These are phyloP conservation scores for Pitangus sulphuratus DNA, from an alignment of 2,797 vertebrate genomes.

Conservation along the genomic window DNA sequence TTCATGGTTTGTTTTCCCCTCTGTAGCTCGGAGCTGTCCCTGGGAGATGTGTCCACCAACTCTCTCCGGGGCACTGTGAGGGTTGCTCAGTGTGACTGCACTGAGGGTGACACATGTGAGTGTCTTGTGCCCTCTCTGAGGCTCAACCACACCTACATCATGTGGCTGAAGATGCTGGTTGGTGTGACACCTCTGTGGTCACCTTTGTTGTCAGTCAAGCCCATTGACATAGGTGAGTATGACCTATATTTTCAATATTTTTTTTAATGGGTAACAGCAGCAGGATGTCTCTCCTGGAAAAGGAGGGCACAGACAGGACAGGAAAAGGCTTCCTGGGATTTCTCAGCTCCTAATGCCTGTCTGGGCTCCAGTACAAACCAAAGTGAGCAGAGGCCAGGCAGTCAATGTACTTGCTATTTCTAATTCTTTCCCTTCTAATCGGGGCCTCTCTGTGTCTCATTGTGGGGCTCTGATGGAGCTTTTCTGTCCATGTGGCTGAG, in stretches of 20 bases:
- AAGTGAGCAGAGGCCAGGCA: neutral
- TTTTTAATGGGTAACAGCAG: neutral
- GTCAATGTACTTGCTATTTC: no score
- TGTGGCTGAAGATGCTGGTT: conserved; percentile 72
- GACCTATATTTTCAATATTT: neutral
- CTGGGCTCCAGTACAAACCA: neutral
- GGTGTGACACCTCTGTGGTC: conserved; percentile 41
- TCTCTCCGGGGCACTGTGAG: conserved; percentile 18
- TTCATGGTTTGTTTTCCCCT: neutral
- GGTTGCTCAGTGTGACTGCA: neutral
- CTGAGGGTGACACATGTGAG: conserved; percentile 42
- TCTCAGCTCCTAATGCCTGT: neutral
- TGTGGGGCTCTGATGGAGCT: neutral
- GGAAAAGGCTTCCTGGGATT: neutral
- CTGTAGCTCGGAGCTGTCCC: conserved; percentile 67
- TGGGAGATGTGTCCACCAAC: neutral
- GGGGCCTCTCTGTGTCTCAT: neutral
- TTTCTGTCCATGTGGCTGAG: neutral
- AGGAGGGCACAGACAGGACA: neutral
- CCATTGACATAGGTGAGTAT: conserved; percentile 80
- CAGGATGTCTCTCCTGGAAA: neutral
- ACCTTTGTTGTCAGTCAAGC: conserved; percentile 73
- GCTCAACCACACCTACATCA: conserved; percentile 58
- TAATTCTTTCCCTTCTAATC: neutral
- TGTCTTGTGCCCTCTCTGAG: conserved; percentile 74